Conservation (phyloP, 2,797 vertebrate species). For the Arnoldichthys spilopterus region DNA sequence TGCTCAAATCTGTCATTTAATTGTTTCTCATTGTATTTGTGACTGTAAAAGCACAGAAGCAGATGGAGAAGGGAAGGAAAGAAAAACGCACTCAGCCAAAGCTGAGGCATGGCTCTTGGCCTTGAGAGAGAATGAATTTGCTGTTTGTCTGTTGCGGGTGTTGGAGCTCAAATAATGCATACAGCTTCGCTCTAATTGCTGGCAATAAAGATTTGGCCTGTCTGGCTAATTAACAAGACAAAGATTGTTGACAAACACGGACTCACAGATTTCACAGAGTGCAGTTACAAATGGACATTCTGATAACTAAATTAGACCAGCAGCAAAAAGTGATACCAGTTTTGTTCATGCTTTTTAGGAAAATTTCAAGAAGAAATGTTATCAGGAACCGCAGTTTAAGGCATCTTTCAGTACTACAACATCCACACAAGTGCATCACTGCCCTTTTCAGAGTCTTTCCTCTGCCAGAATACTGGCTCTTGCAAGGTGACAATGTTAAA, state of each 20-base stretch:
- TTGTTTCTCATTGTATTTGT: not conserved
- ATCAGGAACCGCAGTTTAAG: not conserved
- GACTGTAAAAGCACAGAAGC: constrained; percentile 1
- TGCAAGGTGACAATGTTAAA: not conserved
- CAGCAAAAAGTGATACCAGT: not conserved
- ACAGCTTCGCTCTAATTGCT: constrained; percentile 41
- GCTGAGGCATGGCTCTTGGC: not conserved
- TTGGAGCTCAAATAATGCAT: constrained; percentile 35
- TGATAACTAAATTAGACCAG: not conserved
- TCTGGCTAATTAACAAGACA: constrained; percentile 46
- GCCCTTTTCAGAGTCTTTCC: not conserved
- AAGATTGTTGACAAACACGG: constrained; percentile 34
- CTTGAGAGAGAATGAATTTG: not conserved
- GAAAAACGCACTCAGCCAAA: constrained; percentile 6
- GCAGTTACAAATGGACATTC: constrained; percentile 2
- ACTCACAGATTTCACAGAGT: not conserved
- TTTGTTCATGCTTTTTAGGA: not conserved
- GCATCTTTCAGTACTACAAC: not conserved
- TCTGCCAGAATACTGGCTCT: not conserved
- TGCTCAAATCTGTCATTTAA: constrained; percentile 7
- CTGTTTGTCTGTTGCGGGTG: constrained; percentile 17
- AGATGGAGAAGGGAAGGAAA: constrained; percentile 2
- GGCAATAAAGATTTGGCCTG: constrained; percentile 20
- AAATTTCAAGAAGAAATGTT: not conserved
- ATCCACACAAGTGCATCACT: not conserved